Evolutionary conservation across 2,113 vertebrate genomes (phyloP), one percentile per base, ranked within the genome.

Genomic region (Sorex araneus): DNA sequence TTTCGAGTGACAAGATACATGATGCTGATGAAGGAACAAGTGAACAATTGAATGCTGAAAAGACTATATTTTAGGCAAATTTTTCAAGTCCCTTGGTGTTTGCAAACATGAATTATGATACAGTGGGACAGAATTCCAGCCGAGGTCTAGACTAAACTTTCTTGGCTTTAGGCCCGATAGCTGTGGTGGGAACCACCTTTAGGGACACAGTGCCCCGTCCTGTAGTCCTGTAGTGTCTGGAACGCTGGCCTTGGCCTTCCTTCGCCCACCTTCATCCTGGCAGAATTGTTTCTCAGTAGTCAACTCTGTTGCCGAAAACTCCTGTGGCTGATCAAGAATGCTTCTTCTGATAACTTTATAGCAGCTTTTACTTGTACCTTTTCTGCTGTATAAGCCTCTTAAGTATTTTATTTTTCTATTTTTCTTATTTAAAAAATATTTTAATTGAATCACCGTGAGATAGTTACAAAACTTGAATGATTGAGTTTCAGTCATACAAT

Each of bases 41-140:
- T 64, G 75, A 94, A 76, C 19, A n/a, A 36, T 57, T 80, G 43
- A 84, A 60, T 92, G 30, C 63, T 93, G 63, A 73, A 34, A 77
- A 36, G n/a, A n/a, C n/a, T n/a, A n/a, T n/a, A 11, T 47, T 88
- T 70, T 83, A 89, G 91, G 50, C 25, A 67, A 69, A 16, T 85
- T 3, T 87, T 74, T 92, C 19, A 74, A 45, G 19, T 32, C 1
- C 8, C 19, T 80, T 70, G 76, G 40, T 19, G 18, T 18, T 12
- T 4, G 70, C 32, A 16, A 87, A 40, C 28, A 28, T 70, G 75
- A 47, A 57, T 93, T 84, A 36, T 60, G 32, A 79, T 43, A 19
- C 54, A 36, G 50, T 28, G 63, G 36, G 19, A 40, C 43, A 87
- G 76, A 54, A 69, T 81, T 70, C 11, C n/a, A 74, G 80, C 47